A percentile compares a stretch with the other conserved stretches of the same genome.
phyloP scores from a whole-genome alignment of 2,113 vertebrate species.

The Colaptes auratus region DNA sequence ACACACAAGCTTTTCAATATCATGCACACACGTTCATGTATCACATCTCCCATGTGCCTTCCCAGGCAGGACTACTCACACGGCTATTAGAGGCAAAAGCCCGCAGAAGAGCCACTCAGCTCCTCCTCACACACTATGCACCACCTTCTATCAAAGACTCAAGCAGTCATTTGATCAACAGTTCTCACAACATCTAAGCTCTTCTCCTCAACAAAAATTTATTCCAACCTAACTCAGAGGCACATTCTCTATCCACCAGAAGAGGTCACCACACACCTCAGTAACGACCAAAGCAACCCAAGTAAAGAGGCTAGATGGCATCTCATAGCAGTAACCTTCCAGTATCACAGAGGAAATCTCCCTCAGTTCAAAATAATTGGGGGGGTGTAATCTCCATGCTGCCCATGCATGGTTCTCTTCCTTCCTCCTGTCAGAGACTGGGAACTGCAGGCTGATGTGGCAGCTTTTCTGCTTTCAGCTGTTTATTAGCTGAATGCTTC shows the following conservation, averaged over 20 bases:
- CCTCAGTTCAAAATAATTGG: neutral
- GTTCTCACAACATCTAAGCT: neutral
- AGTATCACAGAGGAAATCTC: neutral
- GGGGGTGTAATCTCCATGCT: neutral
- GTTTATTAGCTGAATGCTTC: neutral
- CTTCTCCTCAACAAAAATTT: neutral
- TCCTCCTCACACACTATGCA: neutral
- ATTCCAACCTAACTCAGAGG: rapidly evolving
- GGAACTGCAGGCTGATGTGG: neutral
- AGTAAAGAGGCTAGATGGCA: neutral
- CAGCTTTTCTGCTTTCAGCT: neutral
- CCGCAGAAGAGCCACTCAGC: neutral
- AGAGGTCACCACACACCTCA: conserved; percentile 47
- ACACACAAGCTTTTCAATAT: neutral
- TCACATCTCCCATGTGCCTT: neutral
- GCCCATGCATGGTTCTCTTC: neutral
- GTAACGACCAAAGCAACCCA: neutral
- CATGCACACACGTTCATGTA: neutral
- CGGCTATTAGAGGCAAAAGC: neutral
- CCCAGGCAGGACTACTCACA: neutral
- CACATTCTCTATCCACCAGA: neutral
- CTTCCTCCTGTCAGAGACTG: neutral
- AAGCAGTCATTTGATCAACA: neutral
- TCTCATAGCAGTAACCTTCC: neutral
- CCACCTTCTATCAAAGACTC: neutral